Evolutionary conservation across 2,888 invertebrate genomes (phyloP).

Genomic region (Plemyria rubiginata): DNA sequence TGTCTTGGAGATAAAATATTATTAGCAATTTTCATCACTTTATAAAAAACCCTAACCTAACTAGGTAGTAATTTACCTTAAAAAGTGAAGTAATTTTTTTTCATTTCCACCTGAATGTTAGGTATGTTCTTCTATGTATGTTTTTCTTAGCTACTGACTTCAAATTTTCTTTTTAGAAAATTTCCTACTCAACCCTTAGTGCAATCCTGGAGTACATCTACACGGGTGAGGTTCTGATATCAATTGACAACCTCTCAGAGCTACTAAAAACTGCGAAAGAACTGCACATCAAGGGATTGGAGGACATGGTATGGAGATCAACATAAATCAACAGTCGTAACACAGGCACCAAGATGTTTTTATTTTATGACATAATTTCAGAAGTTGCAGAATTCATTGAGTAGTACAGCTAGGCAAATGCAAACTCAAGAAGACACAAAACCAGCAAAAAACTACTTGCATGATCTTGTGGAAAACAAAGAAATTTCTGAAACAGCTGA

Average conservation of each 20-base stretch:
- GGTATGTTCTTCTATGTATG: too few species aligned
- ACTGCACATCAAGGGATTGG: conserved; percentile 70
- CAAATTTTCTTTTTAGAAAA: conserved; percentile 55
- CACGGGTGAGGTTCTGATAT: conserved; percentile 70
- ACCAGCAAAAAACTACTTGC: conserved; percentile 9
- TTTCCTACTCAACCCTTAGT: conserved; percentile 65
- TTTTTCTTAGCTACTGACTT: too few species aligned
- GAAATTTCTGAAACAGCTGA: conserved; percentile 44
- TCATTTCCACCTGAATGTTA: too few species aligned
- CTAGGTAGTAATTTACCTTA: too few species aligned
- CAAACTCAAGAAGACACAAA: conserved; percentile 11
- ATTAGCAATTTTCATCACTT: too few species aligned
- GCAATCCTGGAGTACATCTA: conserved; percentile 73
- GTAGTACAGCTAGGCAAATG: conserved; percentile 10
- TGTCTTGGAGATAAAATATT: too few species aligned
- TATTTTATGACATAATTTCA: conserved; percentile 6
- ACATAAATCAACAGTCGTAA: neutral
- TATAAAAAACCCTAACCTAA: too few species aligned
- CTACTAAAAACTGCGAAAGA: conserved; percentile 69
- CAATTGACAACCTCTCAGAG: conserved; percentile 58
- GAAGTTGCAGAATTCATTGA: conserved; percentile 21
- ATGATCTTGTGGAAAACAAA: conserved; percentile 29
- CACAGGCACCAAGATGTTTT: neutral
- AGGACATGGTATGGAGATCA: conserved; percentile 59
- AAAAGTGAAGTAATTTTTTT: too few species aligned